phyloP scores from a whole-genome alignment of 2,888 invertebrate species.

The Corythucha ciliata region DNA sequence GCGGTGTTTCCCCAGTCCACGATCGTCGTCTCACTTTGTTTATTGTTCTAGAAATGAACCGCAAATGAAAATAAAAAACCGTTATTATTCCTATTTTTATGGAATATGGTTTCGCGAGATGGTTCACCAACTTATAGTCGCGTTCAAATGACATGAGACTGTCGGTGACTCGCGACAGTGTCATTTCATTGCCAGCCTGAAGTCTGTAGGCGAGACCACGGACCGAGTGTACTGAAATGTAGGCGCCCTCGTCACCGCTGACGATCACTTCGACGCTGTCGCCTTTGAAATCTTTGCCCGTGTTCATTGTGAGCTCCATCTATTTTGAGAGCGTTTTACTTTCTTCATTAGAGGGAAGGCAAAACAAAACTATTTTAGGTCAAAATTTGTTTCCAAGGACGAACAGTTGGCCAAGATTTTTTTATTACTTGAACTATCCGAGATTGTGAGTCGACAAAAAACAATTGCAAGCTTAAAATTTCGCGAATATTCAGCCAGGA shows the following conservation, averaged over 20 bases:
- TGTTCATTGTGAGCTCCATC: constrained; percentile 45
- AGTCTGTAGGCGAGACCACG: constrained; percentile 36
- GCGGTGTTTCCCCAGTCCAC: constrained; percentile 38
- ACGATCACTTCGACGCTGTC: constrained; percentile 46
- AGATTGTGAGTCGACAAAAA: no score
- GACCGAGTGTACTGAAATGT: constrained; percentile 45
- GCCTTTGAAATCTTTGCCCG: constrained; percentile 48
- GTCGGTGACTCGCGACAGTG: constrained; percentile 39
- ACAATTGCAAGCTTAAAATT: no score
- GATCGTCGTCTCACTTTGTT: constrained; percentile 38
- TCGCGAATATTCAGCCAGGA: no score
- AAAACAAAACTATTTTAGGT: constrained; percentile 2
- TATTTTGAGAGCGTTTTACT: no score
- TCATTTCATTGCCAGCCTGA: constrained; percentile 42
- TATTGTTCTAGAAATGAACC: constrained; percentile 37
- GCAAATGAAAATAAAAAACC: background rate
- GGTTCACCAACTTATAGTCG: constrained; percentile 36
- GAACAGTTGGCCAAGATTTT: no score
- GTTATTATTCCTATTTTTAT: no score
- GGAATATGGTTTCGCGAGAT: no score
- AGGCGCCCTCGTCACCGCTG: constrained; percentile 46
- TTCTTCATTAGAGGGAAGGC: constrained; percentile 5
- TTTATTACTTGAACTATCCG: no score
- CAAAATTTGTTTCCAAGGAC: background rate
- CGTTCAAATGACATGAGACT: constrained; percentile 39